These are phyloP conservation scores for Furnarius figulus DNA, from an alignment of 2,113 vertebrate species.

Conservation along the genomic window DNA sequence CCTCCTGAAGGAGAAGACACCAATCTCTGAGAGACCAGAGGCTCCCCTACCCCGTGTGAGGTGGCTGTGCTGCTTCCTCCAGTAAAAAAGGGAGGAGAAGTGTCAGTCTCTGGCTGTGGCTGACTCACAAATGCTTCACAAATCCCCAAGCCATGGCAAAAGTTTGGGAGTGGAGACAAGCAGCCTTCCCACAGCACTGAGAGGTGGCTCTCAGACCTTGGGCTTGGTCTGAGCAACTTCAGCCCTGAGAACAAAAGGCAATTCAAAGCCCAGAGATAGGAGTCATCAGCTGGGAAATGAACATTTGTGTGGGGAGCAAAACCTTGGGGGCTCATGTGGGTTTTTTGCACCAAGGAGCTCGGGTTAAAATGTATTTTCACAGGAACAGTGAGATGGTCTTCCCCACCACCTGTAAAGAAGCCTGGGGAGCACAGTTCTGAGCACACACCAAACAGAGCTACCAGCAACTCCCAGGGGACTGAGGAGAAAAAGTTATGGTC, in stretches of 20 bases:
- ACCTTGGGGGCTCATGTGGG: background rate
- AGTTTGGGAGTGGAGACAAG: background rate
- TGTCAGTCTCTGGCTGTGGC: no score
- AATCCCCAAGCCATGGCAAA: background rate
- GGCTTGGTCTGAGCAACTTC: background rate
- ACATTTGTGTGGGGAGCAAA: background rate
- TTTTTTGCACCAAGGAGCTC: background rate
- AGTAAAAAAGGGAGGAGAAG: background rate
- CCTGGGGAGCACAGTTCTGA: background rate
- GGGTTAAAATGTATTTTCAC: background rate
- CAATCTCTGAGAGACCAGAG: background rate
- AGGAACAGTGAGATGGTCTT: background rate
- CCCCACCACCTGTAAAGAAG: slow-evolving; percentile 52
- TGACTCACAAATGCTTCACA: background rate
- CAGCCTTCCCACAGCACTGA: background rate
- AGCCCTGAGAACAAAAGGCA: background rate
- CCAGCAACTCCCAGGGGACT: background rate
- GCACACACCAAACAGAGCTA: background rate
- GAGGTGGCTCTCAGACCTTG: background rate
- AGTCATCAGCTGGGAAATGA: background rate
- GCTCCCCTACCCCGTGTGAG: fast-evolving
- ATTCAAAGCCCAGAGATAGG: background rate
- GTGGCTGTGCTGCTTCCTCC: background rate
- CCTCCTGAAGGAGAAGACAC: background rate
- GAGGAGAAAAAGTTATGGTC: background rate